Percentiles rank a stretch among this genome's conserved stretches.
phyloP scores from a whole-genome alignment of 1,140 invertebrate species.

The Orius insidiosus region DNA sequence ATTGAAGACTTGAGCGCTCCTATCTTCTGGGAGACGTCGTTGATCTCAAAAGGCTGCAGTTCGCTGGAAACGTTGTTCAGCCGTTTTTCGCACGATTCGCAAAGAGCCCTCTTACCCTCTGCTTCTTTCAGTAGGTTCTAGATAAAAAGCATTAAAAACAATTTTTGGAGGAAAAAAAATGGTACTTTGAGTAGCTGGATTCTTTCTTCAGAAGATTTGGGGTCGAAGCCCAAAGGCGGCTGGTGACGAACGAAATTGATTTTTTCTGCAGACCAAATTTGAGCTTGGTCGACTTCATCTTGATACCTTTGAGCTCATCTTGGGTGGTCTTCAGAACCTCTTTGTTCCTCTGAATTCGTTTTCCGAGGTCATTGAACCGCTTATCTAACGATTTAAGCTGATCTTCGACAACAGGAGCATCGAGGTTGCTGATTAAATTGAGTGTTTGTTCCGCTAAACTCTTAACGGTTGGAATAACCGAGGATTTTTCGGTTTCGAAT shows the following conservation, averaged over 20 bases:
- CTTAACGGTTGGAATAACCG: conserved; percentile 48
- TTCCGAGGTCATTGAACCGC: conserved; percentile 62
- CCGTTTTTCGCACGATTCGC: conserved; percentile 65
- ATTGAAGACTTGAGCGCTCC: conserved; percentile 4
- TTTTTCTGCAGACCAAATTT: conserved; percentile 64
- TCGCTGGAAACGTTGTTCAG: conserved; percentile 68
- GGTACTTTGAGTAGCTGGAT: conserved; percentile 44
- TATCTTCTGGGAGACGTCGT: conserved; percentile 8
- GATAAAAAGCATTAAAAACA: not conserved
- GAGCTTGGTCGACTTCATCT: conserved; percentile 41
- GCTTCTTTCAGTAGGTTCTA: conserved; percentile 60
- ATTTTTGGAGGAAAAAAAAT: not conserved
- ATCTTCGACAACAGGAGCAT: conserved; percentile 80
- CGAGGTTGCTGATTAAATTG: conserved; percentile 63
- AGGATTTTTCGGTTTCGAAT: conserved; percentile 18
- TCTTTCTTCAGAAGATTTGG: conserved; percentile 51
- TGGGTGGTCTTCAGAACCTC: conserved; percentile 62
- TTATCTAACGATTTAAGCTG: conserved; percentile 67
- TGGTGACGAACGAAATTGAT: conserved; percentile 46
- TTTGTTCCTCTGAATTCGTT: conserved; percentile 63
- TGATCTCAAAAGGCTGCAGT: conserved; percentile 40
- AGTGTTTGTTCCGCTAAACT: conserved; percentile 31
- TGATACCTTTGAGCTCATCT: conserved; percentile 48
- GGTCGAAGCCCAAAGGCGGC: conserved; percentile 51
- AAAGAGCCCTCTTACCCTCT: conserved; percentile 62